Evolutionary conservation across 2,888 invertebrate species (phyloP).

Genomic region (Drosophila borealis): DNA sequence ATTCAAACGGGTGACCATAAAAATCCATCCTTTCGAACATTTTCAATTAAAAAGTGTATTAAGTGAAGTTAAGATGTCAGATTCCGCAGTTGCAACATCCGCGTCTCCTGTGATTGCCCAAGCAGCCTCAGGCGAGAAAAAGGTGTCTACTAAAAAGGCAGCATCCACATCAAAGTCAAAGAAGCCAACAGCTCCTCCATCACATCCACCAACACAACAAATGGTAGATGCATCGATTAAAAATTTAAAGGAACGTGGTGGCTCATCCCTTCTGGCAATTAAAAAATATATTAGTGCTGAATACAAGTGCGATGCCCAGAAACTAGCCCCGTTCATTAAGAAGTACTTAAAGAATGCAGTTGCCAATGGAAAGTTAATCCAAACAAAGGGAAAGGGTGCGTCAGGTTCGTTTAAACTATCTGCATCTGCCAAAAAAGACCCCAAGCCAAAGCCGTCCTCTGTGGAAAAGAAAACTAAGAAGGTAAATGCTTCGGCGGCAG

Average conservation of each 20-base stretch:
- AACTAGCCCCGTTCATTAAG: slow-evolving; percentile 86
- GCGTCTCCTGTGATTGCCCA: slow-evolving; percentile 49
- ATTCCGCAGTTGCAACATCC: slow-evolving; percentile 42
- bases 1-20: slow-evolving; percentile 24
- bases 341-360: slow-evolving; percentile 87
- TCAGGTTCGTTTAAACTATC: slow-evolving; percentile 63
- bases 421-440: slow-evolving; percentile 49
- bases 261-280: slow-evolving; percentile 58
- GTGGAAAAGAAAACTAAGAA: slow-evolving; percentile 45
- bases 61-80: slow-evolving; percentile 29
- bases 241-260: slow-evolving; percentile 56
- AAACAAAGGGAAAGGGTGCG: slow-evolving; percentile 68
- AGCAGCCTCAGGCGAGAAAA: slow-evolving; percentile 35
- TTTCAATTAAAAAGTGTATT: slow-evolving; percentile 5
- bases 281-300: slow-evolving; percentile 57
- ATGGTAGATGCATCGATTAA: slow-evolving; percentile 56
- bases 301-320: slow-evolving; percentile 56
- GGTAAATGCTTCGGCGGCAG: slow-evolving; percentile 10
- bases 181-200: slow-evolving; percentile 23
- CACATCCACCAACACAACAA: slow-evolving; percentile 55
- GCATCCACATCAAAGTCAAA: slow-evolving; percentile 31
- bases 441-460: slow-evolving; percentile 41
- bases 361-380: slow-evolving; percentile 84
- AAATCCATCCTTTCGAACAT: neutral
- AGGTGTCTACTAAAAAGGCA: slow-evolving; percentile 39